phyloP scores from a whole-genome alignment of 2,888 invertebrate genomes.

The Cheilosia scutellata region DNA sequence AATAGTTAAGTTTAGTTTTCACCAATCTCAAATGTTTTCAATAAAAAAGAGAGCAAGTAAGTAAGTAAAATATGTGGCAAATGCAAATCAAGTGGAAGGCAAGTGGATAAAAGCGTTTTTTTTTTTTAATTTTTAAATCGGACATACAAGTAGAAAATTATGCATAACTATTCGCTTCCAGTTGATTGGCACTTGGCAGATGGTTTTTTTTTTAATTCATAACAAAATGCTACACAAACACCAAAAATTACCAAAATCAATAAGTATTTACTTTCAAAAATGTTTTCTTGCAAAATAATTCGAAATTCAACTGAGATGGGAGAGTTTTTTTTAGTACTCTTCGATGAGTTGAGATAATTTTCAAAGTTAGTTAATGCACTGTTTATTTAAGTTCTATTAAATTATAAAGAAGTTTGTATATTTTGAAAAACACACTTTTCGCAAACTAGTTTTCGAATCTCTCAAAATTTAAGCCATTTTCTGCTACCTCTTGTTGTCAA shows the following conservation, averaged over 20 bases:
- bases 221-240: slow-evolving; percentile 82
- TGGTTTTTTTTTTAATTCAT: slow-evolving; percentile 76
- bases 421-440: neutral
- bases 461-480: neutral
- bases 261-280: slow-evolving; percentile 74
- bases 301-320: slow-evolving; percentile 67
- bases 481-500: neutral
- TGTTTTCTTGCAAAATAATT: slow-evolving; percentile 72
- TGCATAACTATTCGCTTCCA: slow-evolving; percentile 46
- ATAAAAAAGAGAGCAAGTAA: slow-evolving; percentile 75
- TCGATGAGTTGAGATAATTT: neutral
- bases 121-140: neutral
- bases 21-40: slow-evolving; percentile 76
- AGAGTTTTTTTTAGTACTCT: neutral
- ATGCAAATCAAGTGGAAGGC: slow-evolving; percentile 62
- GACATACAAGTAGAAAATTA: neutral
- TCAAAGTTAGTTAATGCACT: too few species aligned
- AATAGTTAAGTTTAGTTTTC: slow-evolving; percentile 74
- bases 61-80: slow-evolving; percentile 65
- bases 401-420: neutral
- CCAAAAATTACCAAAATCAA: slow-evolving; percentile 78
- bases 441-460: neutral
- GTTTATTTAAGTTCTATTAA: too few species aligned
- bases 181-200: slow-evolving; percentile 62
- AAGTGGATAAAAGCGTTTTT: slow-evolving; percentile 42